Evolutionary conservation across 2,113 vertebrate genomes (phyloP).

Genomic region (Anthoscopus minutus): DNA sequence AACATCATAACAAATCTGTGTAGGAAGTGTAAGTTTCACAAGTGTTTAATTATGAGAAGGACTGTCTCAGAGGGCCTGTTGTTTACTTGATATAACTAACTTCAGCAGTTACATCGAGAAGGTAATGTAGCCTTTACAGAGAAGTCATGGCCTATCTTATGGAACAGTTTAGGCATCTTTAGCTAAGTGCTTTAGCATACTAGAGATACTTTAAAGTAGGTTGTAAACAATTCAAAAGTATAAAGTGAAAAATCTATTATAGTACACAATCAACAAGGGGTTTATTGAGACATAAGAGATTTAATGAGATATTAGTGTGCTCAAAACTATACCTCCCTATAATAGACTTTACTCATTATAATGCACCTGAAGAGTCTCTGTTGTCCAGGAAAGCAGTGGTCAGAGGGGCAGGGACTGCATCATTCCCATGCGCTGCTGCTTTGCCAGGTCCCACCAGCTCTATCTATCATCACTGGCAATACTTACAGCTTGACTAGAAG

Average conservation of each 20-base stretch:
- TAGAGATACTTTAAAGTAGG: not conserved
- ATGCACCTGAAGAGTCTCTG: not conserved
- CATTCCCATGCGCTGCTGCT: accelerated
- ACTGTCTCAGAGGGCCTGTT: not conserved
- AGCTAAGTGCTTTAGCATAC: no score
- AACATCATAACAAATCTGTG: not conserved
- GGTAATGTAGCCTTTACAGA: not conserved
- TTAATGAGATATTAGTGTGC: not conserved
- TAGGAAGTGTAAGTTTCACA: not conserved
- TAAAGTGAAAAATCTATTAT: not conserved
- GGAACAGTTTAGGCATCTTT: not conserved
- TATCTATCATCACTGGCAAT: not conserved
- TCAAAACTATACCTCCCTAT: not conserved
- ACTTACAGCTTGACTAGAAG: not conserved
- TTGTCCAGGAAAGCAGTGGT: not conserved
- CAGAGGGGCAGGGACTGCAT: not conserved
- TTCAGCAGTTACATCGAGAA: not conserved
- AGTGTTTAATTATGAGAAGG: not conserved
- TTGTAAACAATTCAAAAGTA: not conserved
- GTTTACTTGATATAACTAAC: not conserved
- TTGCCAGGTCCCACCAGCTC: not conserved
- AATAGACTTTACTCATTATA: no score
- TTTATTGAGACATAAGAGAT: not conserved
- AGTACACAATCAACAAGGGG: not conserved
- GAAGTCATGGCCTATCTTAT: not conserved